Evolutionary conservation across 2,888 invertebrate species (phyloP).

Genomic region (Hylaea fasciaria): DNA sequence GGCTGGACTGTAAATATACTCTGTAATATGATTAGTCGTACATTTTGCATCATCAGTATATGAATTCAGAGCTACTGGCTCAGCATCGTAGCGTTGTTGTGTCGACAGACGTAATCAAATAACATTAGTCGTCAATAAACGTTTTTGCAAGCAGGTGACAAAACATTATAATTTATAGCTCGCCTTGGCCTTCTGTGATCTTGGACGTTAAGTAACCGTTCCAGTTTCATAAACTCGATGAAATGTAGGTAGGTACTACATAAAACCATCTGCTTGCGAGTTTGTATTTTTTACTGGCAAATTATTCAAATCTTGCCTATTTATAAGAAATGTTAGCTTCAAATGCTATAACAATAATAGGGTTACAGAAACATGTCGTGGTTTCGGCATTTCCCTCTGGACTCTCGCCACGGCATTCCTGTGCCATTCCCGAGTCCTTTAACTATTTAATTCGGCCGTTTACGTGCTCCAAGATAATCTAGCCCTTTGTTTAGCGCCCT

Average conservation of each 20-base stretch:
- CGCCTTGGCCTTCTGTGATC: slow-evolving; percentile 34
- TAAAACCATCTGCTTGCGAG: not conserved
- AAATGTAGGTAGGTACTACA: not conserved
- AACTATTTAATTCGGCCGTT: slow-evolving; percentile 78
- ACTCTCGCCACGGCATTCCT: slow-evolving; percentile 53
- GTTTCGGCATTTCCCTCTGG: slow-evolving; percentile 36
- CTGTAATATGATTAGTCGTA: slow-evolving; percentile 5
- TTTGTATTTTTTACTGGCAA: not conserved
- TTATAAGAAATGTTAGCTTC: not conserved
- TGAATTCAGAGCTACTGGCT: slow-evolving; percentile 8
- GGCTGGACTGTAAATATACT: not conserved
- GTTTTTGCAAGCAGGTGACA: slow-evolving; percentile 19
- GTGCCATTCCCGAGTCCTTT: slow-evolving; percentile 54
- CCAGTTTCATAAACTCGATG: slow-evolving; percentile 4
- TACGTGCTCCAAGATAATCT: slow-evolving; percentile 69
- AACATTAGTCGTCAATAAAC: slow-evolving; percentile 16
- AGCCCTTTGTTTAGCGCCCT: slow-evolving; percentile 68
- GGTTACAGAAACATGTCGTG: not conserved
- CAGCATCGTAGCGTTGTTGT: slow-evolving; percentile 3
- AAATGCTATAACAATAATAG: slow-evolving; percentile 18
- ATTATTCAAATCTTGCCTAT: not conserved
- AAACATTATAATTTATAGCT: slow-evolving; percentile 14
- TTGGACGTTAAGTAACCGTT: slow-evolving; percentile 20
- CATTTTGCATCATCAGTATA: slow-evolving; percentile 6
- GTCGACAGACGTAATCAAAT: slow-evolving; percentile 10